phyloP scores from a whole-genome alignment of 1,140 invertebrate species.

The Hetaerina americana region DNA sequence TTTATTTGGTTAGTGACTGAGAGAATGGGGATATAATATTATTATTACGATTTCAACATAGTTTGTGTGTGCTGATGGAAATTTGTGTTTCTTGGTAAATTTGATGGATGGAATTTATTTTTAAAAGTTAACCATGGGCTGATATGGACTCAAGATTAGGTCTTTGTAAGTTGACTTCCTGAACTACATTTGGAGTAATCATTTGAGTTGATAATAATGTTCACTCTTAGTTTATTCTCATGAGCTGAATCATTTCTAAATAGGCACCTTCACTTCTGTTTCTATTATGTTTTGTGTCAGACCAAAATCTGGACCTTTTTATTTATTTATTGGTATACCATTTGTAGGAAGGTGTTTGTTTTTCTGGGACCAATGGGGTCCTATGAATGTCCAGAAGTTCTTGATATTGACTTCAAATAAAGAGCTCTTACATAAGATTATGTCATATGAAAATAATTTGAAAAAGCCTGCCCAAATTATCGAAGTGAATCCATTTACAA shows the following conservation, averaged over 20 bases:
- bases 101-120: not conserved
- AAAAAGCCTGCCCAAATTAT: too few relatives aligned
- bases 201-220: not conserved
- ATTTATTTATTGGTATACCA: not conserved
- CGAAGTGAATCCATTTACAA: too few relatives aligned
- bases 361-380: not conserved
- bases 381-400: not conserved
- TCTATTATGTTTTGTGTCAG: not conserved
- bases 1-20: not conserved
- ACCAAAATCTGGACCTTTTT: not conserved
- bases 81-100: not conserved
- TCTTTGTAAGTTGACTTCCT: not conserved
- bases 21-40: not conserved
- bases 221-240: too few relatives aligned
- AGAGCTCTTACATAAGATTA: not conserved
- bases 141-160: not conserved
- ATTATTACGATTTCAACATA: not conserved
- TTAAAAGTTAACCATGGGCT: not conserved
- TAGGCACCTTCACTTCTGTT: not conserved
- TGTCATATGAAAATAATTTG: not conserved
- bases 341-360: not conserved
- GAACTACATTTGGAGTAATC: not conserved
- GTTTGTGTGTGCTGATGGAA: not conserved
- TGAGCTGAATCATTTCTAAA: too few relatives aligned
- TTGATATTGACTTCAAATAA: not conserved